Percentiles rank a stretch among this genome's conserved stretches.
Conservation (phyloP, 2,797 vertebrate genomes). For the Halcyon badia region DNA sequence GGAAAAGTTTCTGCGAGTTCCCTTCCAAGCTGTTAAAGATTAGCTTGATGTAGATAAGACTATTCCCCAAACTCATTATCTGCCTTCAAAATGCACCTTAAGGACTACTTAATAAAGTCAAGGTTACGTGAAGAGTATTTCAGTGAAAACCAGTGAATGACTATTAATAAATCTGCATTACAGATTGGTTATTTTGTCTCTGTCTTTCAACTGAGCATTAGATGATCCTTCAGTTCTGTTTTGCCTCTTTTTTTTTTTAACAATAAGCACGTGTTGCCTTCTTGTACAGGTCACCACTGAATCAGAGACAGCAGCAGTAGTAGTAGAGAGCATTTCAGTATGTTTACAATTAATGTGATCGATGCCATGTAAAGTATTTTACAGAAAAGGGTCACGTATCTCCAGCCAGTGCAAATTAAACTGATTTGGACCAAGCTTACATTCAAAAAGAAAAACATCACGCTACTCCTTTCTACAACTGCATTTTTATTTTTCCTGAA, state of each 20-base stretch:
- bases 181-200: constrained; percentile 79
- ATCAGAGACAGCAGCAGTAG: neutral
- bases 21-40: constrained; percentile 85
- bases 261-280: constrained; percentile 50
- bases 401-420: neutral
- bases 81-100: constrained; percentile 85
- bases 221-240: constrained; percentile 31
- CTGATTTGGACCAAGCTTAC: neutral
- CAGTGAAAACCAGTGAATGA: constrained; percentile 82
- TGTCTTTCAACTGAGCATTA: constrained; percentile 72
- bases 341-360: constrained; percentile 11
- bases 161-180: constrained; percentile 84
- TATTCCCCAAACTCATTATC: constrained; percentile 87
- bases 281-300: constrained; percentile 35
- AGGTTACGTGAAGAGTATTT: constrained; percentile 84
- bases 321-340: neutral
- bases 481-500: neutral
- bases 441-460: neutral
- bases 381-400: neutral
- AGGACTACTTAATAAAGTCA: constrained; percentile 87
- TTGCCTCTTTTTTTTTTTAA: neutral
- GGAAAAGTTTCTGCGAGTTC: constrained; percentile 78
- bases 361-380: neutral
- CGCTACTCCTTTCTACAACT: neutral
- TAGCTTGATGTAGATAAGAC: constrained; percentile 84